Percentiles rank a stretch among this genome's conserved stretches.
phyloP scores from a whole-genome alignment of 2,888 invertebrate species.

The Mechanitis messenoides region DNA sequence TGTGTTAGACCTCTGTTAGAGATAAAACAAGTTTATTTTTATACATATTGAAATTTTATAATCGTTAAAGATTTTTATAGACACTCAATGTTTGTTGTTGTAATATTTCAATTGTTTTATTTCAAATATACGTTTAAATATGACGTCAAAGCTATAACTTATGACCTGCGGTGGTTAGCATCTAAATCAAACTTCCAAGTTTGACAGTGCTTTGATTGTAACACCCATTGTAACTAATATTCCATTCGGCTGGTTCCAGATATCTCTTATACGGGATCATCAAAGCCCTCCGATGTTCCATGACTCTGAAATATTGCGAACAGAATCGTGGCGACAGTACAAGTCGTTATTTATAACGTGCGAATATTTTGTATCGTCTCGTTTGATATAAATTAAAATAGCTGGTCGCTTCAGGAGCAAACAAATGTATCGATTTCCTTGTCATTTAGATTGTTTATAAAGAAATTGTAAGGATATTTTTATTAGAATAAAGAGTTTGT shows the following conservation, averaged over 20 bases:
- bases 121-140: not conserved
- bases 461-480: conserved; percentile 26
- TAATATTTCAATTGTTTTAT: no score
- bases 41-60: conserved; percentile 1
- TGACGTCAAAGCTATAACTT: not conserved
- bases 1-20: conserved; percentile 6
- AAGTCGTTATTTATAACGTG: conserved; percentile 67
- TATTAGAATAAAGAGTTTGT: not conserved
- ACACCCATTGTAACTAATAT: conserved; percentile 31
- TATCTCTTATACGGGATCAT: conserved; percentile 46
- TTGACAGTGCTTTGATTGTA: conserved; percentile 3
- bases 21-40: conserved; percentile 10
- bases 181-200: not conserved
- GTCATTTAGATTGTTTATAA: conserved; percentile 33
- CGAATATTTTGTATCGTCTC: conserved; percentile 39
- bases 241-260: conserved; percentile 13
- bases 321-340: conserved; percentile 65
- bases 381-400: conserved; percentile 58
- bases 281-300: conserved; percentile 59
- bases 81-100: not conserved
- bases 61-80: not conserved
- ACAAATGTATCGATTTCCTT: conserved; percentile 53
- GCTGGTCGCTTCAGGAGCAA: conserved; percentile 36
- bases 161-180: not conserved
- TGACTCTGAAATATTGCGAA: conserved; percentile 68